These are phyloP conservation scores for Thyatira batis DNA, from an alignment of 2,888 invertebrate genomes.

Conservation along the genomic window DNA sequence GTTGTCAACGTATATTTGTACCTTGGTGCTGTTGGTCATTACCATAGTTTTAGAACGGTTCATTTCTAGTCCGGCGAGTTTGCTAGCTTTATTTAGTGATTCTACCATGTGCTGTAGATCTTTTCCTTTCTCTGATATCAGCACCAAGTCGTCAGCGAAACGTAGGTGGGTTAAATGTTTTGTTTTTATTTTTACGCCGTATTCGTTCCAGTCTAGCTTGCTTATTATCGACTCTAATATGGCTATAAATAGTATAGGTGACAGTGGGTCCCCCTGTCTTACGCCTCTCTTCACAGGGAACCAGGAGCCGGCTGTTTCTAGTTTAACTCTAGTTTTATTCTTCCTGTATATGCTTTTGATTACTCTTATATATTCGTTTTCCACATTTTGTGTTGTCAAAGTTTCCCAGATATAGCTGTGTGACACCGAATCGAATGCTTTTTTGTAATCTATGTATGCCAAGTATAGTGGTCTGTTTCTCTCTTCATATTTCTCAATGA, in stretches of 20 bases:
- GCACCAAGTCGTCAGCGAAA: neutral
- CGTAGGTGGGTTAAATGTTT: neutral
- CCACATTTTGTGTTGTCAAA: constrained; percentile 7
- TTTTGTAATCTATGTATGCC: constrained; percentile 7
- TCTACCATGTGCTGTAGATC: constrained; percentile 12
- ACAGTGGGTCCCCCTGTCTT: constrained; percentile 14
- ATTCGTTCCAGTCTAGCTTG: constrained; percentile 1
- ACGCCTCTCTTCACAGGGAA: constrained; percentile 8
- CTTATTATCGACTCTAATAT: neutral
- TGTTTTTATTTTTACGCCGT: neutral
- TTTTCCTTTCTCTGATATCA: neutral
- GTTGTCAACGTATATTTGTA: constrained; percentile 3
- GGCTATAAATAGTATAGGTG: neutral
- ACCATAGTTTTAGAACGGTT: constrained; percentile 16
- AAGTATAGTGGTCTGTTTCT: too few species aligned
- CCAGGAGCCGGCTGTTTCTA: constrained; percentile 4
- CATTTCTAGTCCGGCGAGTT: constrained; percentile 13
- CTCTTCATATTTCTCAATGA: constrained; percentile 9
- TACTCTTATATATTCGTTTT: constrained; percentile 7
- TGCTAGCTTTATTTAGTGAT: constrained; percentile 11
- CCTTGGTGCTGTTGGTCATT: constrained; percentile 14
- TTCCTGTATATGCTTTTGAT: constrained; percentile 12
- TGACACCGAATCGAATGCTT: constrained; percentile 7
- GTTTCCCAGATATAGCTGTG: constrained; percentile 12
- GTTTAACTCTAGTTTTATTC: constrained; percentile 13